Evolutionary conservation across 2,113 vertebrate genomes (phyloP), one percentile per base, ranked within the genome.

Genomic region (Danionella cerebrum): DNA sequence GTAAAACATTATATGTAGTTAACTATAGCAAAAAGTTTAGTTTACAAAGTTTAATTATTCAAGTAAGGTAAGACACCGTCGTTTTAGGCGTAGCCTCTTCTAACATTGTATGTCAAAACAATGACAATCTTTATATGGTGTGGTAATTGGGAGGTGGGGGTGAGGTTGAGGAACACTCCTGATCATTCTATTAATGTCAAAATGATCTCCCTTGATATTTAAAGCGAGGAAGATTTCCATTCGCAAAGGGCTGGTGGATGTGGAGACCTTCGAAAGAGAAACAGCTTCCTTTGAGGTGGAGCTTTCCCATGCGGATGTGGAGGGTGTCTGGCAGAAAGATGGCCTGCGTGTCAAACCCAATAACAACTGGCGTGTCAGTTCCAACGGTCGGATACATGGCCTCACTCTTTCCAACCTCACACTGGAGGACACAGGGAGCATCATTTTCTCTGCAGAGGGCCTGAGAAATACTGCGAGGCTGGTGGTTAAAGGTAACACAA

Each of bases 91-190:
- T n/a, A n/a, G n/a, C n/a, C n/a, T n/a, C n/a, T n/a, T n/a, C n/a
- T n/a, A n/a, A n/a, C n/a, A n/a, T n/a, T n/a, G n/a, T 33, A 3
- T 33, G 29, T 33, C 1, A 33, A 33, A 33, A 5, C 5, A 33
- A 33, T 33, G 1, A 33, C n/a, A n/a, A n/a, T n/a, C n/a, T n/a
- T n/a, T n/a, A n/a, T n/a, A n/a, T n/a, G n/a, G n/a, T n/a, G n/a
- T n/a, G n/a, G n/a, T n/a, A n/a, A n/a, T n/a, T 98, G 59, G 96
- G 98, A 80, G 92, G 95, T 96, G 70, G 74, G 48, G 1, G 29
- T 52, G n/a, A n/a, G n/a, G n/a, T n/a, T n/a, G n/a, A n/a, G n/a
- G n/a, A 29, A 6, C 4, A 31, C 8, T 19, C 14, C 35, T 36
- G 19, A 50, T 48, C 11, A 50, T 14, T 7, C 35, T 21, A 2